These are phyloP conservation scores for Nomada fucata DNA, from an alignment of 2,888 invertebrate genomes.

Conservation along the genomic window DNA sequence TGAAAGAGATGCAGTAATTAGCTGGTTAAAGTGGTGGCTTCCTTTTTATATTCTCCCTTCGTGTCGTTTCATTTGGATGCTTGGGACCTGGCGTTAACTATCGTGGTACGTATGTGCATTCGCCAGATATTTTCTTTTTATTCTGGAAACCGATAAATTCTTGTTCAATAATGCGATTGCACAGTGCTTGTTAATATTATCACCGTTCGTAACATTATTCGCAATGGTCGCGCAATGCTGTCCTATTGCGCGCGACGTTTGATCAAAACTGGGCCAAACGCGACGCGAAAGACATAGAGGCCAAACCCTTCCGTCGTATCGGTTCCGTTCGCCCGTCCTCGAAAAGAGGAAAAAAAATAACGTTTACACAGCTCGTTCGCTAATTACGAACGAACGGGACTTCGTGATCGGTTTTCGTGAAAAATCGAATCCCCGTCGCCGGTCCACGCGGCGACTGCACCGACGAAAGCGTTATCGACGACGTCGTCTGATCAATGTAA, in stretches of 20 bases:
- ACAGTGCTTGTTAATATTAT: too few relatives aligned
- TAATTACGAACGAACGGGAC: constrained; percentile 11
- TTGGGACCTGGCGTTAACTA: neutral
- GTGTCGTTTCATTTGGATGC: neutral
- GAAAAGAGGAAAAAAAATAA: neutral
- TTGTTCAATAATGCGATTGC: too few relatives aligned
- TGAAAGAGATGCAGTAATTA: neutral
- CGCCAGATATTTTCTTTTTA: neutral
- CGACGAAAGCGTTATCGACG: constrained; percentile 32
- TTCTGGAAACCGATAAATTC: neutral
- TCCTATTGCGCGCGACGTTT: too few relatives aligned
- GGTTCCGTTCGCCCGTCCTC: neutral
- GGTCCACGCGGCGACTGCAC: neutral
- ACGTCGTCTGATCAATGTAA: constrained; percentile 45
- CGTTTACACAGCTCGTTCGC: constrained; percentile 6
- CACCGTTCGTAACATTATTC: too few relatives aligned
- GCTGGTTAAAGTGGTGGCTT: neutral
- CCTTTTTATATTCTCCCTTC: too few relatives aligned
- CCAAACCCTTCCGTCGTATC: neutral
- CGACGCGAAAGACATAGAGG: too few relatives aligned
- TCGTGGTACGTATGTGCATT: neutral
- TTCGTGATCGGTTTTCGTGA: constrained; percentile 42
- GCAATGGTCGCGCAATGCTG: too few relatives aligned
- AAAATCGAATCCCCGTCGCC: constrained; percentile 36
- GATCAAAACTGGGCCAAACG: too few relatives aligned